Base-by-base conservation (phyloP, 2,888 invertebrate species). In the Creontiades dilutus region DNA sequence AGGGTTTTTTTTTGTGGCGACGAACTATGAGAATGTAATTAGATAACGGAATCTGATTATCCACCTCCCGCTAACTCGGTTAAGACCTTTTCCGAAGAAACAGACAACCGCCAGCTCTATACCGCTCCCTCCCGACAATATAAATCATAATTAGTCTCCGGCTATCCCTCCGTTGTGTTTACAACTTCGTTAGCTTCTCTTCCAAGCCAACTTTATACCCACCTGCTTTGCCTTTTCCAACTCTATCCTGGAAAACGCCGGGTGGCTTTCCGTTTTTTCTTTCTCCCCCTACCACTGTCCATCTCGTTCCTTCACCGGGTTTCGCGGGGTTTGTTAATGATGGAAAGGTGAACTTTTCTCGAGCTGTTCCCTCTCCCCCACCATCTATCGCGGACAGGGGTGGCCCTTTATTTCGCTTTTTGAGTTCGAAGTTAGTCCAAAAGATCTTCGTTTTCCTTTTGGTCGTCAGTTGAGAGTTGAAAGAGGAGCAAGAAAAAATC, bases 1-100 rank as follows among this genome's bases (percentile, higher is more conserved):
- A 75, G 86, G 75, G 2, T 37, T 7, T 37, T 37, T 86, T 86
- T 87, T 55, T 88, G 88, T 78, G 88, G 80, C 46, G 23, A 61
- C 46, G 80, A 88, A 88, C 52, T 86, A 88, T 88, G 88, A 88
- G 88, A 88, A 80, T 88, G 88, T 88, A 88, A 88, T 88, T 88
- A 88, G 88, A 88, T 88, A 88, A 88, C 88, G 80, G 14, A 88
- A 88, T 88, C 88, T 78, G 88, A 88, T 88, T 88, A 88, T 88
- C 86, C 55, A 46, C 86, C 85, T 52, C 48, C 76, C n/a, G 55
- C 88, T 88, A 88, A 88, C 78, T 28, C 27, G 23, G 78, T 88
- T 88, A 88, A 76, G 88, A 78, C 55, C 88, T 78, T 28, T 37
- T 19, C 37, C 52, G 80, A 88, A 68, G 47, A 19, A n/a, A 46